Evolutionary conservation across 2,797 vertebrate species (phyloP), one percentile per base, ranked within the genome.

Genomic region (Manis pentadactyla): DNA sequence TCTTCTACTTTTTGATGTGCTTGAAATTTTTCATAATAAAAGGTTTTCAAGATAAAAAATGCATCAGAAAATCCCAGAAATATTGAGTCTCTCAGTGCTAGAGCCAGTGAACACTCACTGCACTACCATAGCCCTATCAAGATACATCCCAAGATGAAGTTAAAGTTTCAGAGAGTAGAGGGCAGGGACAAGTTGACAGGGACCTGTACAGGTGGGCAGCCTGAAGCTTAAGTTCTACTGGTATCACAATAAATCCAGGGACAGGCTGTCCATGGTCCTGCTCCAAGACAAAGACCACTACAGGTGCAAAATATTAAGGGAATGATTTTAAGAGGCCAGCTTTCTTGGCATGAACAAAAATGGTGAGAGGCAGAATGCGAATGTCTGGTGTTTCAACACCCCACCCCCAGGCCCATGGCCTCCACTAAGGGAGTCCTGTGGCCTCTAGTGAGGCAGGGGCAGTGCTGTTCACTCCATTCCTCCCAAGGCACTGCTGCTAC

Each of bases 21-120:
- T 94, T 93, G 66, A 93, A 91, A 77, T 31, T 53, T 71, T 96
- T 93, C 14, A 82, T 31, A 87, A 74, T 64, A 61, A 82, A 81
- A 68, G 55, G 42, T 53, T 78, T 96, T 88, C 14, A 75, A 95
- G 79, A 42, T 57, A 15, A 57, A 79, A 79, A 81, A n/a, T 31
- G 31, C n/a, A 59, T 63, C 34, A 66, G 51, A 91, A 94, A 95
- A 93, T 23, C 23, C 17, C 18, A 74, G 53, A 85, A 81, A 93
- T 42, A 79, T 13, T 86, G 55, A 86, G 29, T 66, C 12, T 92
- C 29, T 93, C 55, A 42, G 87, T 34, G 27, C n/a, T 31, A 39
- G 31, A 81, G 13, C 31, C 25, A 42, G 21, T 61, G 34, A 95
- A 79, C 23, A 1, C 15, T 86, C 79, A 37, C 23, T 82, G 63